Conservation (phyloP, 92 coral and sea anemone genomes). For the Desmophyllum pertusum region DNA sequence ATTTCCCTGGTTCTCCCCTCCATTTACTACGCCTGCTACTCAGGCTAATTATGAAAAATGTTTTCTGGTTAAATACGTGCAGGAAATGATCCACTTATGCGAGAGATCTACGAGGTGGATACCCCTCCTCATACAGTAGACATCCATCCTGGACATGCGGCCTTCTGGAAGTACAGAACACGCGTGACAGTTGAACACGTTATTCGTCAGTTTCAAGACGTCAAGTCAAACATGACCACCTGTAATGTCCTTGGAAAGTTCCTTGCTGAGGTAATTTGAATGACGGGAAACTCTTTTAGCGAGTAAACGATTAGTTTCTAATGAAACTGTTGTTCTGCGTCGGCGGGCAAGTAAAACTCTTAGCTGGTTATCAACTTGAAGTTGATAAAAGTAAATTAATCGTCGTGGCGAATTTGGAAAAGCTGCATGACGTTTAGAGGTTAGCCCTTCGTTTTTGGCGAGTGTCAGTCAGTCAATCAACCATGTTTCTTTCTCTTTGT, state of each 20-base stretch:
- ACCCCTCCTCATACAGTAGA: slow-evolving; percentile 6
- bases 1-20: too few relatives aligned
- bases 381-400: too few relatives aligned
- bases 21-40: too few relatives aligned
- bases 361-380: too few relatives aligned
- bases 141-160: slow-evolving; percentile 58
- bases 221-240: not conserved
- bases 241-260: slow-evolving; percentile 38
- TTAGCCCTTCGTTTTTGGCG: too few relatives aligned
- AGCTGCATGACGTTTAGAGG: too few relatives aligned
- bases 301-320: too few relatives aligned
- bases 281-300: not conserved
- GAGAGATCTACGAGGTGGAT: slow-evolving; percentile 73
- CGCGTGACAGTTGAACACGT: slow-evolving; percentile 77
- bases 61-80: not conserved
- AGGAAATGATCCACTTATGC: slow-evolving; percentile 51
- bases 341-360: too few relatives aligned
- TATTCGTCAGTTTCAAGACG: slow-evolving; percentile 62
- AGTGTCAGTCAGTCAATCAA: not conserved
- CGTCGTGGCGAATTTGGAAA: too few relatives aligned
- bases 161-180: slow-evolving; percentile 82
- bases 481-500: not conserved
- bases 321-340: not conserved
- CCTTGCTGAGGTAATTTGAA: slow-evolving; percentile 20
- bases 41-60: not conserved